Evolutionary conservation across 2,888 invertebrate species (phyloP).

Genomic region (Melieria picta): DNA sequence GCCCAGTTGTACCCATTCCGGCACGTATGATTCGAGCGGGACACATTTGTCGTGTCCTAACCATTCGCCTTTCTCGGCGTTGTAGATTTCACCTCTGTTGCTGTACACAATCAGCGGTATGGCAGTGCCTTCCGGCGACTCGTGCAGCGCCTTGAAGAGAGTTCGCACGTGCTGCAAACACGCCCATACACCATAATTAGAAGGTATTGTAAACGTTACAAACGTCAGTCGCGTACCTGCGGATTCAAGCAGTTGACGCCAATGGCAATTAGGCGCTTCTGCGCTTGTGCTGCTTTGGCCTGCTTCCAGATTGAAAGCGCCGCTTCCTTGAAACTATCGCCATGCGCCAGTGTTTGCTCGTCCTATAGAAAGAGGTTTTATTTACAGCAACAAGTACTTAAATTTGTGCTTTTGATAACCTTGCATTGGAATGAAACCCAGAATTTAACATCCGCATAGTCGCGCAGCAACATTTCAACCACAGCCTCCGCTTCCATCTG

Average conservation of each 20-base stretch:
- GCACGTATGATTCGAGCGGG: constrained; percentile 76
- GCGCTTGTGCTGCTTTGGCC: constrained; percentile 69
- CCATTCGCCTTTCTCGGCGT: constrained; percentile 67
- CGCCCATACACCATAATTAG: neutral
- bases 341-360: constrained; percentile 74
- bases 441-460: constrained; percentile 78
- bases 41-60: constrained; percentile 75
- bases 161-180: constrained; percentile 68
- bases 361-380: constrained; percentile 65
- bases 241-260: constrained; percentile 90
- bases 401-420: constrained; percentile 65
- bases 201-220: neutral
- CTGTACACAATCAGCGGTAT: constrained; percentile 90
- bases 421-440: constrained; percentile 84
- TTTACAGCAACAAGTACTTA: neutral
- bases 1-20: constrained; percentile 83
- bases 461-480: constrained; percentile 75
- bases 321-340: constrained; percentile 80
- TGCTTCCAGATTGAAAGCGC: constrained; percentile 74
- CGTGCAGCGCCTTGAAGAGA: constrained; percentile 70
- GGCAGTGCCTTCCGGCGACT: constrained; percentile 48
- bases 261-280: constrained; percentile 77
- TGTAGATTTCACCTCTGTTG: constrained; percentile 77
- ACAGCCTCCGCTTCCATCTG: constrained; percentile 82
- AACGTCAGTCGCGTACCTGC: constrained; percentile 40